Evolutionary conservation across 1,140 invertebrate genomes (phyloP), one percentile per base, ranked within the genome.

Genomic region (Zophobas atratus): DNA sequence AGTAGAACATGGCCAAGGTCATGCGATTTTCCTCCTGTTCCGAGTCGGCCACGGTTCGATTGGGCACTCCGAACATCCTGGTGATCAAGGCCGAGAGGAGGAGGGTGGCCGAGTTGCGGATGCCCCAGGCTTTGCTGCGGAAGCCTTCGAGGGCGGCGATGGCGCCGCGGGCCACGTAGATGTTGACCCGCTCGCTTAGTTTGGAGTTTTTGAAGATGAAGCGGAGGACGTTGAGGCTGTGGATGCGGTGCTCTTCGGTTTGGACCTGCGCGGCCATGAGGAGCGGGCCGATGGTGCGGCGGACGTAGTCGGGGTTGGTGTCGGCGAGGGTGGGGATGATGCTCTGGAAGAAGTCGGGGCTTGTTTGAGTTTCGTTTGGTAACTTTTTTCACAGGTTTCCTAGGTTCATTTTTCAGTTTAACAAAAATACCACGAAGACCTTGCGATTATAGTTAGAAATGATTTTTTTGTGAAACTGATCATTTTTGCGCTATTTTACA

Each of bases 61-160:
- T 94, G 88, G 81, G 94, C 93, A 98, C 97, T 8, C 97, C 97
- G 90, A 99, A 98, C 76, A 97, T 93, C 81, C 97, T 88, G 33
- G 92, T 94, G 77, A 98, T 92, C n/a, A 99, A 87, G 1, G 96
- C 90, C 80, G 94, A 93, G 80, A 97, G 94, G 41, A 98, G 86
- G 32, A 99, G 87, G 0, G 96, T 96, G 0, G 95, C 92, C 0
- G 96, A 93, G 87, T 99, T 99, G 70, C 95, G 89, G 86, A 96
- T 95, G 71, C 92, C 90, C 97, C 97, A 99, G 1, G 90, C 90
- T 57, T 87, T 84, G 8, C 91, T 92, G 75, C 92, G 91, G 79
- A 96, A 96, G 57, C 94, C 94, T 8, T 85, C 86, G 34, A 98
- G 89, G 4, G 96, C 93, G 5, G 92, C 89, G 80, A 91, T 89